Percentiles rank a stretch among this genome's conserved stretches.
phyloP scores from a whole-genome alignment of 2,113 vertebrate genomes.

The Podarcis cretensis region DNA sequence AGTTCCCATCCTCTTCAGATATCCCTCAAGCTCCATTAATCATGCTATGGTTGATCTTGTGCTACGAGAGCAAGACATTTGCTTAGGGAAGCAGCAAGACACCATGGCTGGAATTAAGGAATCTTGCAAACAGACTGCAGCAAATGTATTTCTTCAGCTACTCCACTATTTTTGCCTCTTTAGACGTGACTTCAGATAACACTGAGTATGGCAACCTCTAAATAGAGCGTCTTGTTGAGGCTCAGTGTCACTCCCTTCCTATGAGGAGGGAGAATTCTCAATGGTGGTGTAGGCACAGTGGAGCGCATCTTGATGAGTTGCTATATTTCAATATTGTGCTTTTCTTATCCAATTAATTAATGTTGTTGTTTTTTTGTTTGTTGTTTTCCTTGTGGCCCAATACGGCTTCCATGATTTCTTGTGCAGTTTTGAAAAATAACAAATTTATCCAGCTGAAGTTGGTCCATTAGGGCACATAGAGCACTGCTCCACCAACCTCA shows the following conservation, averaged over 20 bases:
- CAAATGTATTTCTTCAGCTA: slow-evolving; percentile 32
- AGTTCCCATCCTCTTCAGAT: slow-evolving; percentile 50
- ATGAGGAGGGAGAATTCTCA: background rate
- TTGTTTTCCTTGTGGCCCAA: background rate
- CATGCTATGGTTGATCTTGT: slow-evolving; percentile 47
- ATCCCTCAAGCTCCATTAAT: slow-evolving; percentile 41
- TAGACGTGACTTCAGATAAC: background rate
- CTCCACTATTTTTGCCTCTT: background rate
- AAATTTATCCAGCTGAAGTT: too few relatives aligned
- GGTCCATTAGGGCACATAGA: too few relatives aligned
- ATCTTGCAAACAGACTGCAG: slow-evolving; percentile 40
- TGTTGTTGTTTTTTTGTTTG: background rate
- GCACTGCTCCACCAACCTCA: too few relatives aligned
- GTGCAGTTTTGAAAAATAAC: too few relatives aligned
- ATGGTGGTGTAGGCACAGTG: background rate
- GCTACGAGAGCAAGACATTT: slow-evolving; percentile 52
- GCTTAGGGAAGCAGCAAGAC: slow-evolving; percentile 50
- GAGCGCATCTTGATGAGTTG: background rate
- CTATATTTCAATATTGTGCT: background rate
- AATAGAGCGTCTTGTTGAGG: background rate
- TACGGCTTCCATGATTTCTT: too few relatives aligned
- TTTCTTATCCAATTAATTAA: too few relatives aligned
- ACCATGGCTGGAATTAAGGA: slow-evolving; percentile 41
- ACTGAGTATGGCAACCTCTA: background rate
- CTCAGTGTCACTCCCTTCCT: too few relatives aligned